Evolutionary conservation across 2,113 vertebrate species (phyloP).

Genomic region (Sorex araneus): DNA sequence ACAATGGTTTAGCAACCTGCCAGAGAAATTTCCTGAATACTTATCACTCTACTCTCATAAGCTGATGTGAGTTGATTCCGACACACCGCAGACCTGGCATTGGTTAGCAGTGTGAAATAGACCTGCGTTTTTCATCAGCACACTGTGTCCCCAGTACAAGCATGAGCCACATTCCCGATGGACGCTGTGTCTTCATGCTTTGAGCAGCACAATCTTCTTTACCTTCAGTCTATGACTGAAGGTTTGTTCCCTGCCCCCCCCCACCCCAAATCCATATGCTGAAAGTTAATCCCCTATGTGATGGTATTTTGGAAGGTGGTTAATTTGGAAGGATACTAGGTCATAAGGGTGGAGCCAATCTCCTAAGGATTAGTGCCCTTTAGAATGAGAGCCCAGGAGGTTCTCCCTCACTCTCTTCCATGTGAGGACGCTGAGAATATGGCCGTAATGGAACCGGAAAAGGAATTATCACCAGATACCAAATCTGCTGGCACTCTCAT

Average conservation of each 20-base stretch:
- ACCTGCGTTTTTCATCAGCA: background rate
- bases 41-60: background rate
- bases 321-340: background rate
- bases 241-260: background rate
- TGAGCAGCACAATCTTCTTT: conserved; percentile 4
- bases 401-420: background rate
- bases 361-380: background rate
- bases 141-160: background rate
- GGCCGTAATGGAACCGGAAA: background rate
- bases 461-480: background rate
- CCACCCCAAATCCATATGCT: background rate
- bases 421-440: background rate
- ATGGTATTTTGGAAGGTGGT: background rate
- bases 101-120: background rate
- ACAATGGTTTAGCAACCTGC: conserved; percentile 35
- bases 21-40: conserved; percentile 39
- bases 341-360: background rate
- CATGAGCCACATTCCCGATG: background rate
- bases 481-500: background rate
- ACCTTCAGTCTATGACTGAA: background rate
- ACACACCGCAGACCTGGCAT: background rate
- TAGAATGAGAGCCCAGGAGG: background rate
- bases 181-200: background rate
- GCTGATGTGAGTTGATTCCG: background rate
- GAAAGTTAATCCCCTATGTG: background rate